A percentile compares a stretch with the other conserved stretches of the same genome.
Evolutionary conservation across 2,113 vertebrate species (phyloP).

Genomic region (Pseudois nayaur): DNA sequence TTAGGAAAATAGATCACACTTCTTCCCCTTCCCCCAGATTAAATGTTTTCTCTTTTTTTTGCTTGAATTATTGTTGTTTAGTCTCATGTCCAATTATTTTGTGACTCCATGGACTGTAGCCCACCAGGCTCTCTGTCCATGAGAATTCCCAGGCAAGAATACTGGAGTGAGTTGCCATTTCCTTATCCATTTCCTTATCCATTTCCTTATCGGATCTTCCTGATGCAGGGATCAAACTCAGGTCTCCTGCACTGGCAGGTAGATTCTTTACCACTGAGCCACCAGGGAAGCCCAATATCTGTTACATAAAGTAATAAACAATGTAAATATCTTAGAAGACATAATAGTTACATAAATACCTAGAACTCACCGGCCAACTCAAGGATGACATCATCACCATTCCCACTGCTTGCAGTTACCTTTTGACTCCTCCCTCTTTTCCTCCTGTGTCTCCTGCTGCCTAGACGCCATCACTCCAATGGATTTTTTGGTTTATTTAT

Average conservation of each 20-base stretch:
- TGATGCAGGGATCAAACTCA: fast-evolving
- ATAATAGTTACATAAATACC: not conserved
- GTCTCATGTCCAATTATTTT: not conserved
- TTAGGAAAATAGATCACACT: not conserved
- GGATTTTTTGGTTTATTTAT: not conserved
- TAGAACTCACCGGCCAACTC: not conserved
- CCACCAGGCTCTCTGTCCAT: not conserved
- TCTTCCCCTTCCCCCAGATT: not conserved
- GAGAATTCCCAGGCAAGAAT: not conserved
- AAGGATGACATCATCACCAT: not conserved
- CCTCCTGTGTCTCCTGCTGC: not conserved
- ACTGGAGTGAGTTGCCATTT: not conserved
- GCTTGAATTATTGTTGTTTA: not conserved
- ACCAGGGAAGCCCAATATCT: not conserved
- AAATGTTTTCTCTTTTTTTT: not conserved
- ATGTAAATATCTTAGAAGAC: not conserved
- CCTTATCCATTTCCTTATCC: too few species aligned
- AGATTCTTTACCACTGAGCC: not conserved
- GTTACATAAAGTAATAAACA: not conserved
- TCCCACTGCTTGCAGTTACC: too few species aligned
- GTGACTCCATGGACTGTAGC: not conserved
- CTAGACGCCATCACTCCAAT: not conserved
- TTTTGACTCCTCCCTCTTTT: not conserved
- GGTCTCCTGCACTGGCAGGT: not conserved
- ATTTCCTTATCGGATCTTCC: too few species aligned